These are phyloP conservation scores for Micropterix aruncella DNA, from an alignment of 2,888 invertebrate genomes.

Conservation along the genomic window DNA sequence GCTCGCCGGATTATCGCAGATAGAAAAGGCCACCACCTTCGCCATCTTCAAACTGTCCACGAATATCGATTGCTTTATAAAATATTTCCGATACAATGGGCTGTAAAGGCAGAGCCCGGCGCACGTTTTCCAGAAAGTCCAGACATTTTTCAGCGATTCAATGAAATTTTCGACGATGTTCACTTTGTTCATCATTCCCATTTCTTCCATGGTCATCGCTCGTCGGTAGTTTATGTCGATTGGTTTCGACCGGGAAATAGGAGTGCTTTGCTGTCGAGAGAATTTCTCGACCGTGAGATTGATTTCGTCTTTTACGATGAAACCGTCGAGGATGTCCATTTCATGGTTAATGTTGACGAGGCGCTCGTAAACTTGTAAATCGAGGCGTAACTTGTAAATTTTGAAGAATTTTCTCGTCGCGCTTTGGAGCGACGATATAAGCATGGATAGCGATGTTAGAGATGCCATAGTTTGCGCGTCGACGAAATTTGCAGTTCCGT, in stretches of 20 bases:
- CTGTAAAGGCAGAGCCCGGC: constrained; percentile 38
- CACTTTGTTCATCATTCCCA: constrained; percentile 16
- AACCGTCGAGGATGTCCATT: constrained; percentile 17
- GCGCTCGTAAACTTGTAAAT: constrained; percentile 21
- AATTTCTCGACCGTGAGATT: constrained; percentile 5
- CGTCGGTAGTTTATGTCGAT: neutral
- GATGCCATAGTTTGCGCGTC: constrained; percentile 23
- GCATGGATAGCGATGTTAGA: constrained; percentile 28
- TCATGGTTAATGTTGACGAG: constrained; percentile 22
- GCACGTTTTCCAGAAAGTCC: constrained; percentile 37
- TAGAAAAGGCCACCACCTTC: constrained; percentile 21
- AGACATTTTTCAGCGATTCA: constrained; percentile 26
- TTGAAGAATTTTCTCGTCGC: constrained; percentile 25
- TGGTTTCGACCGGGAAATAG: neutral
- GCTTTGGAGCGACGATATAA: constrained; percentile 26
- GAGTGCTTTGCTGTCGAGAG: neutral
- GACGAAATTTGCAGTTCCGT: constrained; percentile 20
- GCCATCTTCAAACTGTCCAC: constrained; percentile 26
- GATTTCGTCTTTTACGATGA: constrained; percentile 9
- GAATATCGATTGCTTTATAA: constrained; percentile 25
- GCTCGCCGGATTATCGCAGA: constrained; percentile 17
- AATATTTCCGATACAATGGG: constrained; percentile 33
- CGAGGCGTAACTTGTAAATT: constrained; percentile 23
- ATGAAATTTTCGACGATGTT: constrained; percentile 19
- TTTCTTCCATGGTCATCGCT: neutral